Evolutionary conservation across 2,888 invertebrate species (phyloP).

Genomic region (Aplocera efformata): DNA sequence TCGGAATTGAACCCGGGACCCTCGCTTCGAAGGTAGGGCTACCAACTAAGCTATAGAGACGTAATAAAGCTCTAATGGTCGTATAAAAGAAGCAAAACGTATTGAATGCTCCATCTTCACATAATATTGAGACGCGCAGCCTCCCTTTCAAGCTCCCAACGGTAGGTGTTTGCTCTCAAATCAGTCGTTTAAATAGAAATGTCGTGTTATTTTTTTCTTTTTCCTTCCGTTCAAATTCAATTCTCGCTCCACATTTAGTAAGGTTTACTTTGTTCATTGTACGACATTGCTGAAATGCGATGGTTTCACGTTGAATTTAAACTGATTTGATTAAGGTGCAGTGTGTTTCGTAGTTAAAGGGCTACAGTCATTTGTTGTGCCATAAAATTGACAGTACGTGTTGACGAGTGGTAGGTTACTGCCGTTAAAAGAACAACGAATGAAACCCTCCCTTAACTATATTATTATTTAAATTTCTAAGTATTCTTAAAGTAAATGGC

Average conservation of each 20-base stretch:
- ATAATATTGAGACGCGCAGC: conserved; percentile 52
- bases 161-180: conserved; percentile 70
- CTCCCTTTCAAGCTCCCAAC: conserved; percentile 34
- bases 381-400: too few relatives aligned
- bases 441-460: too few relatives aligned
- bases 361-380: not conserved
- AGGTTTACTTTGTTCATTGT: conserved; percentile 53
- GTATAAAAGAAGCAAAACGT: conserved; percentile 6
- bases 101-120: conserved; percentile 2
- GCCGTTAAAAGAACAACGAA: too few relatives aligned
- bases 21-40: too few relatives aligned
- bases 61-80: not conserved
- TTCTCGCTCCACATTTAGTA: conserved; percentile 55
- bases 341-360: too few relatives aligned
- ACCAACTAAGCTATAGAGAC: too few relatives aligned
- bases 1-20: too few relatives aligned
- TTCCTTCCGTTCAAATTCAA: conserved; percentile 50
- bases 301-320: conserved; percentile 23
- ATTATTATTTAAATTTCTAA: too few relatives aligned
- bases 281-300: conserved; percentile 31
- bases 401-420: too few relatives aligned
- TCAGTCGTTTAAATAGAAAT: conserved; percentile 73
- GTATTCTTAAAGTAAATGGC: too few relatives aligned
- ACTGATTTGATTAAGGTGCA: conserved; percentile 20
- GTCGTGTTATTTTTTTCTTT: conserved; percentile 58